Evolutionary conservation across 2,113 vertebrate species (phyloP), one percentile per base, ranked within the genome.

Genomic region (Piaya cayana): DNA sequence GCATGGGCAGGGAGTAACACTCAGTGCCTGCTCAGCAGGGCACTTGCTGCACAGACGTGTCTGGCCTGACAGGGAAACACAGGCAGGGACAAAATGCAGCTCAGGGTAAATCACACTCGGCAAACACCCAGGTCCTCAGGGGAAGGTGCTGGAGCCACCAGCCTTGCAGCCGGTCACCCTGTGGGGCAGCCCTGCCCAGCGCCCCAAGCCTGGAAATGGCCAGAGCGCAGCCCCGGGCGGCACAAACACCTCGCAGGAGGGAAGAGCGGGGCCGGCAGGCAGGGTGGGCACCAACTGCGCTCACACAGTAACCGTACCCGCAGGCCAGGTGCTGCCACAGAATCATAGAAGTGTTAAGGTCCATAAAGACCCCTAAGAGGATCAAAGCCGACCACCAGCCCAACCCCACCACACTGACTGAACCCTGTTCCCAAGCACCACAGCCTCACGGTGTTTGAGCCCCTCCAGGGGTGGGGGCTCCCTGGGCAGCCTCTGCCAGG

Each of bases 221-320:
- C 25, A 56, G 2, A 74, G 60, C 64, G 39, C 59, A 67, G 17
- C 16, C 3, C 60, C 49, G 42, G 25, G 22, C 60, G n/a, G 26
- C 18, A 37, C 47, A 52, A 55, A 67, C 52, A 39, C 10, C 36
- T 69, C 52, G 26, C 9, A 21, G 47, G 39, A 88, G 12, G 17
- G 26, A n/a, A 67, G 7, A 64, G 55, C 7, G 13, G 55, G 59
- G 45, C 45, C 18, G 16, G 18, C 47, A 36, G 22, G 42, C 27
- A 8, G 26, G 39, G 52, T 29, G 26, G 36, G 26, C 2, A 1
- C 0, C 2, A 25, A 43, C 50, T 19, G 29, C 50, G 20, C 56
- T 60, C 3, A 1, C 20, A 8, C 42, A 52, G 62, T 0, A 0
- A 16, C 64, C 1, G 1, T 4, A 23, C n/a, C 12, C 3, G 5